phyloP scores from a whole-genome alignment of 2,797 vertebrate species.

The Atherinosoma microstoma region DNA sequence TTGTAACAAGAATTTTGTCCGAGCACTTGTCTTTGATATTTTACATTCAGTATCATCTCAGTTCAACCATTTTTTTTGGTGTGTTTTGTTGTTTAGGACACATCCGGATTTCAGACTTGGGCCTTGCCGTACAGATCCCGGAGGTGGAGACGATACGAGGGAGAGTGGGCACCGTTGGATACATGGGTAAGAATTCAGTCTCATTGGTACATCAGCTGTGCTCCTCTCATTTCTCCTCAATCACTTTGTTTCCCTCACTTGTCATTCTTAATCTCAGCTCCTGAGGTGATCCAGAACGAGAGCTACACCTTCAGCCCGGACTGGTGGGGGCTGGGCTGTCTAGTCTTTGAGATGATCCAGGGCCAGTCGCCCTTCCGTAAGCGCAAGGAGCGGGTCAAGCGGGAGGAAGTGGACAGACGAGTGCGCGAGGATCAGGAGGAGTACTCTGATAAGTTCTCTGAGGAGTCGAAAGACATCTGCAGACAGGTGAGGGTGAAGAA shows the following conservation, averaged over 20 bases:
- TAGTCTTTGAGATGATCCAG: slow-evolving; percentile 95
- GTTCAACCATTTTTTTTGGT: not conserved
- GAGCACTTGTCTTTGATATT: not conserved
- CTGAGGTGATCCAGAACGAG: slow-evolving; percentile 92
- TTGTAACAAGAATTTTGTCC: not conserved
- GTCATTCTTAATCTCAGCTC: slow-evolving; percentile 79
- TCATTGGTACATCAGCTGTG: not conserved
- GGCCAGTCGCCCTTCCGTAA: slow-evolving; percentile 92
- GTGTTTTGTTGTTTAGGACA: slow-evolving; percentile 82
- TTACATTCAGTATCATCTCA: not conserved
- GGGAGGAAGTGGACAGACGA: slow-evolving; percentile 90
- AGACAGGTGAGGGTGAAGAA: slow-evolving; percentile 86
- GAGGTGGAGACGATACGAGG: slow-evolving; percentile 89
- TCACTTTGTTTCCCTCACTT: slow-evolving; percentile 1
- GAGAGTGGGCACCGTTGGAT: slow-evolving; percentile 92
- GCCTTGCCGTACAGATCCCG: slow-evolving; percentile 91
- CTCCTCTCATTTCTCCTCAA: not conserved
- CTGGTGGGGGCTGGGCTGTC: slow-evolving; percentile 95
- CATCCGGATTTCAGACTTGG: slow-evolving; percentile 93
- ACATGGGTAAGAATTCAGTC: slow-evolving; percentile 87
- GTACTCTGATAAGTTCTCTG: slow-evolving; percentile 90
- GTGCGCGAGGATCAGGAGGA: slow-evolving; percentile 88
- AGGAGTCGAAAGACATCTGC: slow-evolving; percentile 91
- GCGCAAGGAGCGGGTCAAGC: slow-evolving; percentile 89
- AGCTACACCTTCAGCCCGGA: slow-evolving; percentile 91